phyloP scores from a whole-genome alignment of 2,797 vertebrate genomes.

The Melanotaenia maccullochi region DNA sequence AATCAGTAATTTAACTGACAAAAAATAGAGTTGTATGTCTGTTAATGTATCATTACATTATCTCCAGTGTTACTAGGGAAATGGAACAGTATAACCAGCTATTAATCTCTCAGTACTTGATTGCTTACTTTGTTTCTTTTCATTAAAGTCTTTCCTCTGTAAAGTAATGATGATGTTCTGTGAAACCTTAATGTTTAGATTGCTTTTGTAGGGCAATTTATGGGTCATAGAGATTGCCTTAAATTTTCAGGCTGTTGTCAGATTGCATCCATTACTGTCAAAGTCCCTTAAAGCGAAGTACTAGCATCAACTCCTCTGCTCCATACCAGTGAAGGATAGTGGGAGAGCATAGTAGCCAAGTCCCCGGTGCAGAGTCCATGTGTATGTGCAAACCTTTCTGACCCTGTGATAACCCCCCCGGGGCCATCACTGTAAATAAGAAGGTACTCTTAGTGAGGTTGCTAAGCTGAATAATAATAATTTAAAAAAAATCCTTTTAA shows the following conservation, averaged over 20 bases:
- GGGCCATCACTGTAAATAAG: slow-evolving; percentile 49
- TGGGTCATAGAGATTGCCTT: neutral
- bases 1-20: neutral
- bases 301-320: slow-evolving; percentile 12
- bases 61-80: neutral
- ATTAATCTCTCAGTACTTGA: neutral
- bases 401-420: slow-evolving; percentile 32
- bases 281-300: slow-evolving; percentile 24
- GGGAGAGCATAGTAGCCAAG: neutral
- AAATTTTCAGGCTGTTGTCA: slow-evolving; percentile 4
- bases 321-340: slow-evolving; percentile 11
- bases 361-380: slow-evolving; percentile 45
- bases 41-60: neutral
- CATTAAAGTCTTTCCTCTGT: neutral
- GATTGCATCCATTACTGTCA: too few species aligned
- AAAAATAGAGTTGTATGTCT: neutral
- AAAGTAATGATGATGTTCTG: neutral
- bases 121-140: neutral
- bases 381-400: slow-evolving; percentile 38
- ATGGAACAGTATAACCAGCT: neutral
- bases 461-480: slow-evolving; percentile 38
- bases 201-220: neutral
- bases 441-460: slow-evolving; percentile 49
- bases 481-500: too few species aligned
- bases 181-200: neutral